Evolutionary conservation across 1,140 invertebrate genomes (phyloP), one percentile per base, ranked within the genome.

Genomic region (Orchestia grillus): DNA sequence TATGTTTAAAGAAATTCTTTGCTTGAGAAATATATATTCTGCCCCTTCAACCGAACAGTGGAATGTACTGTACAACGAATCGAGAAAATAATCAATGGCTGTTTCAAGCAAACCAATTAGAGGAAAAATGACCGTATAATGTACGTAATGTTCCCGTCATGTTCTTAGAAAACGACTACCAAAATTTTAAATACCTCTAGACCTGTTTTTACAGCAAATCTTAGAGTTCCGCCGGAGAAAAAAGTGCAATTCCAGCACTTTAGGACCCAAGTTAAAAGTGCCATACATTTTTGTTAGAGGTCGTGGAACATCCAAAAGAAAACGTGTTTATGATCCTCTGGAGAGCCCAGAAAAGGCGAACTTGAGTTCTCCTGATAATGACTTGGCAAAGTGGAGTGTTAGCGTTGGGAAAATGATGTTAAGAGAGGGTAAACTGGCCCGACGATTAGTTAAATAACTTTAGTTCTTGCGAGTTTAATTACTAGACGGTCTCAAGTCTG

Each of bases 321-420:
- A 94, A 94, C 92, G 92, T 94, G 88, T 94, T 94, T 94, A 94
- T 47, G 92, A 94, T 94, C 92, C 92, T 44, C 92, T 44, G 0
- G 92, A 94, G 92, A 94, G 43, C 11, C 92, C 41, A 94, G 92
- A 94, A 94, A 94, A 40, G 41, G 43, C 45, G 92, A 94, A 94
- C 92, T 94, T 45, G 43, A 94, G 92, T 94, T 94, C 92, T 44
- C 44, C 44, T 44, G 44, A 94, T 94, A 94, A 94, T 94, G 92
- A 94, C 92, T 94, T 94, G 92, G 92, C 44, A 94, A 94, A 94
- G 92, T 94, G 92, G 92, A 94, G 92, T 94, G 92, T 94, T 94
- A 94, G 92, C 92, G 92, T 94, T 94, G 92, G 44, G 92, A 94
- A 94, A 94, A 94, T 94, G 92, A 45, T 94, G 92, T 94, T 94